Evolutionary conservation across 2,113 vertebrate species (phyloP).

Genomic region (Podarcis cretensis): DNA sequence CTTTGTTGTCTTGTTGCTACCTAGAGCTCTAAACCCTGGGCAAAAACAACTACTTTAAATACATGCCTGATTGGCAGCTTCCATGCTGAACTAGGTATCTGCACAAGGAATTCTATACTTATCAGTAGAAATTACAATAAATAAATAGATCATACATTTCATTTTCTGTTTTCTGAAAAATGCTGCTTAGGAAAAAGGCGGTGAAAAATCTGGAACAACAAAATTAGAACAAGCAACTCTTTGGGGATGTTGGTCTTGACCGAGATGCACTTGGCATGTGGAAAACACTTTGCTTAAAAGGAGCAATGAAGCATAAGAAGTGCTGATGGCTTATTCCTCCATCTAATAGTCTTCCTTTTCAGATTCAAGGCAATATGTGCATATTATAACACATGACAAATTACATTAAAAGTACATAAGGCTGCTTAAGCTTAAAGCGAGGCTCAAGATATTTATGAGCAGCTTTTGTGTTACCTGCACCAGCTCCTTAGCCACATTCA

Average conservation of each 20-base stretch:
- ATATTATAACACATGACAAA: neutral
- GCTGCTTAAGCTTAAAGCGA: neutral
- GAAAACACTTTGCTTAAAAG: neutral
- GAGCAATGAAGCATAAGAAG: neutral
- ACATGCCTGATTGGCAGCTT: neutral
- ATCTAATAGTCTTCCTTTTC: neutral
- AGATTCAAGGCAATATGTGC: neutral
- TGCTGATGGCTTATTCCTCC: neutral
- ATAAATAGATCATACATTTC: neutral
- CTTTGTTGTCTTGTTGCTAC: conserved; percentile 4
- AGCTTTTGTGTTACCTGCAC: conserved; percentile 80
- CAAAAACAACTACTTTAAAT: conserved; percentile 35
- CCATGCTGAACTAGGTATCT: neutral
- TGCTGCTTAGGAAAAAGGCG: neutral
- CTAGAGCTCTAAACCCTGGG: neutral
- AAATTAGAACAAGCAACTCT: neutral
- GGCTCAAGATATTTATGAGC: neutral
- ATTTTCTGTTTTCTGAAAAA: neutral
- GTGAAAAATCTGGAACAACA: neutral
- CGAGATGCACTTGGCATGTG: neutral
- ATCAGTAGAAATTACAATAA: neutral
- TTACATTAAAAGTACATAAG: conserved; percentile 12
- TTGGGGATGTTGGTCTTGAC: neutral
- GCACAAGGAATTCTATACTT: neutral
- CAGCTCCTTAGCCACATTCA: conserved; percentile 86